phyloP scores from a whole-genome alignment of 2,113 vertebrate species.

The Actenoides hombroni region DNA sequence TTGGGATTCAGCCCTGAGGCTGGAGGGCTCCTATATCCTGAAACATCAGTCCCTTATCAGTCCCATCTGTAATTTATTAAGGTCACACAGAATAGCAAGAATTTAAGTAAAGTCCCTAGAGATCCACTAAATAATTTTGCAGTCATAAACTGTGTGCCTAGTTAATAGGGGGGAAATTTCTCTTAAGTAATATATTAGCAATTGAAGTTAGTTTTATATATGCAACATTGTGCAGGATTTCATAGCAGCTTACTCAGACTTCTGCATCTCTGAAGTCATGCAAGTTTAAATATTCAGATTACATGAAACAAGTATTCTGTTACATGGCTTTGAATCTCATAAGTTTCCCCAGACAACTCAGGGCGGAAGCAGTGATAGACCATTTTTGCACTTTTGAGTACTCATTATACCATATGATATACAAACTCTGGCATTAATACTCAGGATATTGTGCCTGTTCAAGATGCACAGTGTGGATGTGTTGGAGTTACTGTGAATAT shows the following conservation, averaged over 20 bases:
- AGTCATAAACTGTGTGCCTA: neutral
- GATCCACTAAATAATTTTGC: neutral
- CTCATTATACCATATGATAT: neutral
- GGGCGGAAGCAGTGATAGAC: neutral
- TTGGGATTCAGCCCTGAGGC: neutral
- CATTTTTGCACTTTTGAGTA: neutral
- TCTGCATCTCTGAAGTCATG: neutral
- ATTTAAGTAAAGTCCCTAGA: neutral
- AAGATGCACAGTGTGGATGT: neutral
- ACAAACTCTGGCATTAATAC: neutral
- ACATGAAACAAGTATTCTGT: neutral
- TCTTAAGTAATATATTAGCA: neutral
- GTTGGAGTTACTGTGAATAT: neutral
- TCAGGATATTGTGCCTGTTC: neutral
- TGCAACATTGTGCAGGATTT: neutral
- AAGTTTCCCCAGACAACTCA: neutral
- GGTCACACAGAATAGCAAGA: neutral
- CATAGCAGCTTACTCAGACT: neutral
- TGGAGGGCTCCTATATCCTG: neutral
- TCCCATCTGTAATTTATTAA: neutral
- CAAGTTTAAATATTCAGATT: neutral
- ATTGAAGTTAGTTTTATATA: neutral
- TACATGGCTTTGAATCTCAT: neutral
- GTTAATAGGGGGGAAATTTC: neutral
- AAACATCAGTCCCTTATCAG: neutral